Evolutionary conservation across 2,113 vertebrate species (phyloP), one percentile per base, ranked within the genome.

Genomic region (Spea bombifrons): DNA sequence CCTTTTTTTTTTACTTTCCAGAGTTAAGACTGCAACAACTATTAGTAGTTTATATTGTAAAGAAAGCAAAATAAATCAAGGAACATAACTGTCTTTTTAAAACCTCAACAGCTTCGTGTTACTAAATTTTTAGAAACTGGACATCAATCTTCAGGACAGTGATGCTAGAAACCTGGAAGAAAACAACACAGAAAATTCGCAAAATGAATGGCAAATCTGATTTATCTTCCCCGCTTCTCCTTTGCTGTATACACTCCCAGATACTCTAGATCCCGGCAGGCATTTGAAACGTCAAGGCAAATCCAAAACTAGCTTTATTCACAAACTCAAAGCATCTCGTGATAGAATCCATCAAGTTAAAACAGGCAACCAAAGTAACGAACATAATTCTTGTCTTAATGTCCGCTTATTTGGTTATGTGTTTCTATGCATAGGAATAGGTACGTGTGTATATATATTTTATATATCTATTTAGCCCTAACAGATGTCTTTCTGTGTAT

Each of bases 251-350:
- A 74, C 71, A 68, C 48, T 74, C 59, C 63, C 65, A 74, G 78
- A 80, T 65, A 80, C 64, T 47, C 78, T 49, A 61, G 45, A 66
- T 71, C 78, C 78, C 78, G 68, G 78, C 71, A 80, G 78, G 78
- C 71, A 80, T 80, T 80, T 74, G 45, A 80, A 73, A 71, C 74
- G 78, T 80, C 78, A 80, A 80, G 71, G 73, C 71, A 61, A 80
- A 80, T 80, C 64, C 78, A 74, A 12, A 45, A 59, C 52, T 49
- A 67, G 78, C 70, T 80, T 80, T 74, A 68, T 80, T 80, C 78
- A 74, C 64, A 61, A 68, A 74, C 64, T 74, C 71, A 48, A 43
- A 13, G 47, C 71, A 74, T 74, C 12, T 43, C 59, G 65, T 13
- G 17, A 50, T 66, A 45, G 66, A 72, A 80, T 80, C 78, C 71